phyloP scores from a whole-genome alignment of 2,797 vertebrate genomes.

The Discoglossus pictus region DNA sequence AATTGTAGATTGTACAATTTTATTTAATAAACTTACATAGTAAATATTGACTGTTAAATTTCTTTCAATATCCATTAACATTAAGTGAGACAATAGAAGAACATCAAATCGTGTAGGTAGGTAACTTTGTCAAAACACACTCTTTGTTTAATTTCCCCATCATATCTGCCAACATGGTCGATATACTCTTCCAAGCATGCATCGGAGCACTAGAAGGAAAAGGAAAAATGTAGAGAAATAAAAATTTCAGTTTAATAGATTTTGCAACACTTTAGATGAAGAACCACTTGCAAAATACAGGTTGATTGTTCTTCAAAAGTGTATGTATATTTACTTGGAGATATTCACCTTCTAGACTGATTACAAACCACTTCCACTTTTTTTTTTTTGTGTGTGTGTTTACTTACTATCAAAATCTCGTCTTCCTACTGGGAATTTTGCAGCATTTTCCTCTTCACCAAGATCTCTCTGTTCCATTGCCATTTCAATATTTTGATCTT shows the following conservation, averaged over 20 bases:
- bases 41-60: conserved; percentile 36
- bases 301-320: too few relatives aligned
- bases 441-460: conserved; percentile 69
- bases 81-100: not conserved
- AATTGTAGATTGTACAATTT: conserved; percentile 60
- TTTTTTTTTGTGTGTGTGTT: too few relatives aligned
- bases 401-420: conserved; percentile 85
- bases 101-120: not conserved
- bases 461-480: conserved; percentile 75
- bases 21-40: conserved; percentile 59
- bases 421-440: conserved; percentile 74
- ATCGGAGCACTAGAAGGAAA: conserved; percentile 81
- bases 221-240: conserved; percentile 14
- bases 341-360: too few relatives aligned
- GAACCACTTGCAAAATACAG: too few relatives aligned
- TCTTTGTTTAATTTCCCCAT: too few relatives aligned
- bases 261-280: too few relatives aligned
- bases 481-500: conserved; percentile 66
- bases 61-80: conserved; percentile 11
- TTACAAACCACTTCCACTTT: too few relatives aligned
- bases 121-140: not conserved
- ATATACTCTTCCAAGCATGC: conserved; percentile 95
- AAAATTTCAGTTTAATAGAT: too few relatives aligned
- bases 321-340: too few relatives aligned
- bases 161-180: conserved; percentile 88